Conservation (phyloP, 2,113 vertebrate species). For the Bufo gargarizans region DNA sequence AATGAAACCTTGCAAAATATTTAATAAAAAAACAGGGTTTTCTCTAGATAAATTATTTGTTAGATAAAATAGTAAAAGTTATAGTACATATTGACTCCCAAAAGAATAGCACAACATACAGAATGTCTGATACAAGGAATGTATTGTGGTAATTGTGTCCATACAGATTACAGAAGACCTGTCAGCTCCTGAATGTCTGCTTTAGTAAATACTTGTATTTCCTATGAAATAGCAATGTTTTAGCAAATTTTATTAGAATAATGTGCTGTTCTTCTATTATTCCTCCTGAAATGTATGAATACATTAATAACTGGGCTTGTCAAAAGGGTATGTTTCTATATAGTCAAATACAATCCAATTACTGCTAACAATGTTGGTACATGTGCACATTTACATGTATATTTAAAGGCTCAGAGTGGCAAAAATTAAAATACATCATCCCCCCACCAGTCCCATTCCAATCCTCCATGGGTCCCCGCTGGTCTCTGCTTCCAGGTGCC, state of each 20-base stretch:
- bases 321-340: too few relatives aligned
- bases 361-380: too few relatives aligned
- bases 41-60: not conserved
- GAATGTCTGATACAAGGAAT: not conserved
- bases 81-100: not conserved
- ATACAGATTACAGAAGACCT: not conserved
- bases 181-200: not conserved
- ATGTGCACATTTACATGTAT: too few relatives aligned
- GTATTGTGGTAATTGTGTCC: not conserved
- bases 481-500: too few relatives aligned
- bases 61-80: not conserved
- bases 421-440: too few relatives aligned
- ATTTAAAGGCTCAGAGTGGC: too few relatives aligned
- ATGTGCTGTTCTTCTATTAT: not conserved
- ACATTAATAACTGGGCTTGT: not conserved
- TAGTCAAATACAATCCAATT: too few relatives aligned
- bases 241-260: not conserved
- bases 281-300: not conserved
- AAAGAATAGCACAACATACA: not conserved
- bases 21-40: too few relatives aligned
- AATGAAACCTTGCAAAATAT: not conserved
- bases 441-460: too few relatives aligned
- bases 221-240: not conserved
- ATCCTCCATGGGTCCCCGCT: too few relatives aligned
- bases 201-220: not conserved